Evolutionary conservation across 2,797 vertebrate species (phyloP).

Genomic region (Coracias cyanogaster): DNA sequence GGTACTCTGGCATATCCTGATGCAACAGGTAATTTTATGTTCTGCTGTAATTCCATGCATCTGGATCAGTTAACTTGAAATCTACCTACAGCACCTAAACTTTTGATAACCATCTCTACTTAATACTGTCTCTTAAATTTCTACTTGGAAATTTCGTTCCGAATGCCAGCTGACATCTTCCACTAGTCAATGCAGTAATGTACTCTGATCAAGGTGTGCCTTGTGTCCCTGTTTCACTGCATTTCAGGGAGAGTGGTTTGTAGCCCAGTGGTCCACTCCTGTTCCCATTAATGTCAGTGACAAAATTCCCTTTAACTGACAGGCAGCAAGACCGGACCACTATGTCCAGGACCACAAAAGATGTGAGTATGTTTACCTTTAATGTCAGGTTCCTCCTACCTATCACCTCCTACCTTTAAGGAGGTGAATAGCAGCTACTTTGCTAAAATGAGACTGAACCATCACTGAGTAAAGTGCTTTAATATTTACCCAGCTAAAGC

Average conservation of each 20-base stretch:
- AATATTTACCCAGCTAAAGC: neutral
- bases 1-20: neutral
- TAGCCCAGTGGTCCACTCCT: neutral
- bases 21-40: neutral
- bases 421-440: neutral
- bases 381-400: neutral
- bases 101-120: neutral
- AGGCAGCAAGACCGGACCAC: neutral
- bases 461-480: neutral
- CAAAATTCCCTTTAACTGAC: neutral
- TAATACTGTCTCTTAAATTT: neutral
- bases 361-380: neutral
- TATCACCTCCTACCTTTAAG: neutral
- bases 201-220: accelerated
- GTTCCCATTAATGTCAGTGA: accelerated
- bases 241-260: neutral
- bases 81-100: neutral
- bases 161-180: neutral
- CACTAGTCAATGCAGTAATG: neutral
- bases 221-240: neutral
- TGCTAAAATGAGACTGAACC: neutral
- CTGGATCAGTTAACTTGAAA: neutral
- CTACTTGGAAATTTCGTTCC: neutral
- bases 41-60: neutral
- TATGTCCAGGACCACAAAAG: neutral